phyloP scores from a whole-genome alignment of 2,113 vertebrate genomes.

The Oryzias melastigma region DNA sequence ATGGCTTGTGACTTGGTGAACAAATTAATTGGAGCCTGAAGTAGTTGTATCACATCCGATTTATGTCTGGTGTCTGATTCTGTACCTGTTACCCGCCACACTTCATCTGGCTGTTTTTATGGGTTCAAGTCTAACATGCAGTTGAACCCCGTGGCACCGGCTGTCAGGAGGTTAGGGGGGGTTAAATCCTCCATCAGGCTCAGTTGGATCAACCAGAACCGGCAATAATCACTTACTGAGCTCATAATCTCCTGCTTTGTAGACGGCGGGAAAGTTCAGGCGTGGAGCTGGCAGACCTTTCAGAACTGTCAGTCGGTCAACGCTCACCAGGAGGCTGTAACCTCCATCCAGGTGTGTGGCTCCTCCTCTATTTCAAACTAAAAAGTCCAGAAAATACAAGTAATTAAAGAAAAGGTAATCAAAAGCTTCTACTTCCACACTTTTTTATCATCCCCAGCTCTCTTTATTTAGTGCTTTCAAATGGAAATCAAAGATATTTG shows the following conservation, averaged over 20 bases:
- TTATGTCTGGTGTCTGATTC: conserved; percentile 1
- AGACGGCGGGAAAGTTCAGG: conserved; percentile 83
- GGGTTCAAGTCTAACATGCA: conserved; percentile 12
- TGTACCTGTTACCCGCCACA: background rate
- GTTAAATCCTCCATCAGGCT: conserved; percentile 47
- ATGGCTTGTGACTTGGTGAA: background rate
- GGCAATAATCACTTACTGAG: conserved; percentile 55
- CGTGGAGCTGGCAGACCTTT: conserved; percentile 78
- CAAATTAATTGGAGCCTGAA: conserved; percentile 15
- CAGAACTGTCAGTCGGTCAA: conserved; percentile 78
- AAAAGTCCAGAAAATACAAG: conserved; percentile 4
- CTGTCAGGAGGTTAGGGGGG: conserved; percentile 28
- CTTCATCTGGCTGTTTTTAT: background rate
- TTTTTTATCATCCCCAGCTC: conserved; percentile 24
- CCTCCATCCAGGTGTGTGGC: conserved; percentile 76
- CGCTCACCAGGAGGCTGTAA: conserved; percentile 76
- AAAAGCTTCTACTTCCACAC: conserved; percentile 16
- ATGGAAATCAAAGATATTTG: conserved; percentile 59
- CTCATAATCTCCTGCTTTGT: conserved; percentile 57
- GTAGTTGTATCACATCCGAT: background rate
- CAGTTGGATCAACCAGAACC: conserved; percentile 59
- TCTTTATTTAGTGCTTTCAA: conserved; percentile 54
- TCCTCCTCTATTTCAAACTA: conserved; percentile 13
- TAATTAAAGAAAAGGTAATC: conserved; percentile 50
- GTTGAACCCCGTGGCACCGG: conserved; percentile 21